Conservation (phyloP, 2,888 invertebrate species). For the Himalopsyche japonica region DNA sequence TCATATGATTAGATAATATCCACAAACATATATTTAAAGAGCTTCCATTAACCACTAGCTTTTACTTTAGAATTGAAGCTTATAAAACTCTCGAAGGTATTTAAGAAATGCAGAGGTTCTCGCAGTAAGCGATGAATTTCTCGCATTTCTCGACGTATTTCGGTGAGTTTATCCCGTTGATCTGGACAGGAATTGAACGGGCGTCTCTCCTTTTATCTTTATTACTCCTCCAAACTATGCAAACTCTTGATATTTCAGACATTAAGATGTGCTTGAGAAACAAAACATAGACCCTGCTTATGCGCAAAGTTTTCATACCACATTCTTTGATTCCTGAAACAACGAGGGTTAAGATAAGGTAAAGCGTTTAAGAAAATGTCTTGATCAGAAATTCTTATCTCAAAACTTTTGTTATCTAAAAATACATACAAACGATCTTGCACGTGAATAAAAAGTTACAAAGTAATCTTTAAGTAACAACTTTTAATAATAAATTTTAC, state of each 20-base stretch:
- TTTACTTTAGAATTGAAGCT: background rate
- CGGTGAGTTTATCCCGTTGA: slow-evolving; percentile 11
- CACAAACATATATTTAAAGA: background rate
- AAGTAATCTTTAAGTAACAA: too few species aligned
- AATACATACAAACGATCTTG: background rate
- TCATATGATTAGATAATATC: background rate
- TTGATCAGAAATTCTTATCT: slow-evolving; percentile 4
- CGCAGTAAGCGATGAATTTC: slow-evolving; percentile 8
- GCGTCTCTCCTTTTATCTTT: slow-evolving; percentile 9
- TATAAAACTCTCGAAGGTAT: background rate
- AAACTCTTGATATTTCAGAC: background rate
- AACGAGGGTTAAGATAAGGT: background rate
- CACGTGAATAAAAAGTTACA: too few species aligned
- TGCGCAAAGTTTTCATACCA: background rate
- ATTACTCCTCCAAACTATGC: slow-evolving; percentile 6
- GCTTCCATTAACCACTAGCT: background rate
- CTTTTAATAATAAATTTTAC: too few species aligned
- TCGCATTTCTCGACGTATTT: slow-evolving; percentile 20
- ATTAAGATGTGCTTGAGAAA: background rate
- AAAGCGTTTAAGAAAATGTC: background rate
- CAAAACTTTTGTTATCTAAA: background rate
- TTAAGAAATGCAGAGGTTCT: background rate
- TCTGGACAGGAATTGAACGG: slow-evolving; percentile 7
- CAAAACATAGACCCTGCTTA: background rate
- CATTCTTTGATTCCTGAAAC: slow-evolving; percentile 2